These are phyloP conservation scores for Leptodactylus fallax DNA, from an alignment of 2,797 vertebrate species.

Conservation along the genomic window DNA sequence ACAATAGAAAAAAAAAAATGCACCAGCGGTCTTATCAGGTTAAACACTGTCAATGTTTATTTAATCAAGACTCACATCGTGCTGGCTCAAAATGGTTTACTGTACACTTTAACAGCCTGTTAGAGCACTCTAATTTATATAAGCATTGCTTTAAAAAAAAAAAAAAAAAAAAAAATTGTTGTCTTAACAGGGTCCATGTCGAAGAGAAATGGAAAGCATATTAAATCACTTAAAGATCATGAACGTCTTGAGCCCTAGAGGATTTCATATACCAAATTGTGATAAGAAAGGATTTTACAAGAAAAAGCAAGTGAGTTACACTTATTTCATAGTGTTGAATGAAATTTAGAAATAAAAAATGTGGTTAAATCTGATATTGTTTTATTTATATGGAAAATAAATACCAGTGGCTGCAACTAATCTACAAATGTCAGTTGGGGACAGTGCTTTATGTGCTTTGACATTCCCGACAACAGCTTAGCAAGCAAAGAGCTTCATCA, in stretches of 20 bases:
- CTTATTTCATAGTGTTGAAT: background rate
- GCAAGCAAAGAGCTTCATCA: constrained; percentile 54
- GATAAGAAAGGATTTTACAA: constrained; percentile 97
- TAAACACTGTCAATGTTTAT: too few species aligned
- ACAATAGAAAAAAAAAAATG: too few species aligned
- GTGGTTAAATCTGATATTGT: background rate
- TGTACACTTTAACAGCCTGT: too few species aligned
- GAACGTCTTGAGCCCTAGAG: constrained; percentile 86
- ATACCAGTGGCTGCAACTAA: background rate
- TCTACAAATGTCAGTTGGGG: constrained; percentile 41
- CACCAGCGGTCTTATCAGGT: too few species aligned
- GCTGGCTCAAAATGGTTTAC: too few species aligned
- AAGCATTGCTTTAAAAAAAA: too few species aligned
- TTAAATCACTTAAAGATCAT: constrained; percentile 89
- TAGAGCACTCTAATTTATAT: too few species aligned
- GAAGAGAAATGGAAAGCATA: constrained; percentile 90
- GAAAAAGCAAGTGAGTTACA: constrained; percentile 89
- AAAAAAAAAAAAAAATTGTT: too few species aligned
- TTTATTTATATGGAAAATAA: too few species aligned
- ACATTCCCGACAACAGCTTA: constrained; percentile 8
- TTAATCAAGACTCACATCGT: too few species aligned
- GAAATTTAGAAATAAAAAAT: too few species aligned
- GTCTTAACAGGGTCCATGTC: constrained; percentile 87
- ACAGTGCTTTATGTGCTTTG: constrained; percentile 67
- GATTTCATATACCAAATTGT: constrained; percentile 94